Percentiles rank a stretch among this genome's conserved stretches.
Conservation (phyloP, 2,113 vertebrate genomes). For the Ivindomyrus marchei region DNA sequence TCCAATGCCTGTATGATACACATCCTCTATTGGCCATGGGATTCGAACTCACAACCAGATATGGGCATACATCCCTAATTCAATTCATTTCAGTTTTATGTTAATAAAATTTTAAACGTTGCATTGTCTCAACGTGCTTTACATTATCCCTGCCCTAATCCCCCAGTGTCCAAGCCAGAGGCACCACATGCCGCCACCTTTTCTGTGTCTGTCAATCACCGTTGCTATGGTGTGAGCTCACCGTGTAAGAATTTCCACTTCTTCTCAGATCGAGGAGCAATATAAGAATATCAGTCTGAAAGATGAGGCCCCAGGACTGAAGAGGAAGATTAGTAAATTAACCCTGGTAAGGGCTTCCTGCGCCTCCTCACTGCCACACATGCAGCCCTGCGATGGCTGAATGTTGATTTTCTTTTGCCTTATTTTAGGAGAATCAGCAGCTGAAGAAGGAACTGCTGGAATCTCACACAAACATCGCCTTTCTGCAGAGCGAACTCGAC, state of each 20-base stretch:
- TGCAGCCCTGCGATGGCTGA: background rate
- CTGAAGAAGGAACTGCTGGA: slow-evolving; percentile 87
- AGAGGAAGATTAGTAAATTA: slow-evolving; percentile 78
- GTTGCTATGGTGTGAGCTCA: background rate
- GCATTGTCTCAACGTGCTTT: background rate
- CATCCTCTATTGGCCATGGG: background rate
- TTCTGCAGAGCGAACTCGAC: slow-evolving; percentile 88
- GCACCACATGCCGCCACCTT: background rate
- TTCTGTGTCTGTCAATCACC: background rate
- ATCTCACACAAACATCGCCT: slow-evolving; percentile 84
- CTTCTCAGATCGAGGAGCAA: slow-evolving; percentile 82
- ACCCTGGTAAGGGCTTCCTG: slow-evolving; percentile 64
- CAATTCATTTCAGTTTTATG: background rate
- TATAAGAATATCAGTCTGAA: slow-evolving; percentile 72
- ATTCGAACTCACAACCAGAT: background rate
- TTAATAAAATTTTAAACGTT: background rate
- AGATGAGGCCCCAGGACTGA: slow-evolving; percentile 75
- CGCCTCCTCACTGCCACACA: background rate
- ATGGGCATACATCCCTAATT: background rate
- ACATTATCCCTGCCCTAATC: background rate
- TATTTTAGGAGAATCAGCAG: slow-evolving; percentile 81
- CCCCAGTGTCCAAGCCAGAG: background rate
- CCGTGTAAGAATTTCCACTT: background rate
- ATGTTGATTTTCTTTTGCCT: background rate
- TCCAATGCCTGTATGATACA: background rate